These are phyloP conservation scores for Daphoenositta chrysoptera DNA, from an alignment of 2,113 vertebrate genomes.

Conservation along the genomic window DNA sequence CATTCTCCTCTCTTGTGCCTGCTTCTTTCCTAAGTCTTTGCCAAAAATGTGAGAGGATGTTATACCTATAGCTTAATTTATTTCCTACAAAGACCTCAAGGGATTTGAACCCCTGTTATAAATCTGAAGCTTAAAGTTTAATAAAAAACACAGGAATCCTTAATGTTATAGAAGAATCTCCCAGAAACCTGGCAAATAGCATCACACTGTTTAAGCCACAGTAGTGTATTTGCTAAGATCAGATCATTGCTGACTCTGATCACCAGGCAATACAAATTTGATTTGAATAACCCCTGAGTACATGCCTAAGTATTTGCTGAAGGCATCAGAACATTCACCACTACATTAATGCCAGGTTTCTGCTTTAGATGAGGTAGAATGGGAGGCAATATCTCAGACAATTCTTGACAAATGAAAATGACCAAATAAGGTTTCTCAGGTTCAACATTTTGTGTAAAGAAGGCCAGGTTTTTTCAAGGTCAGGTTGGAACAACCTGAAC, in stretches of 20 bases:
- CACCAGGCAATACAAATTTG: background rate
- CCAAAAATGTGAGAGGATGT: slow-evolving; percentile 47
- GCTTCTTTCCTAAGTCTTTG: slow-evolving; percentile 39
- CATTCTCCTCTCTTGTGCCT: slow-evolving; percentile 23
- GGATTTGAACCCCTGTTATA: slow-evolving; percentile 14
- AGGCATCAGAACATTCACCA: background rate
- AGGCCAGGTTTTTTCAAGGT: background rate
- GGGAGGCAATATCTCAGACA: background rate
- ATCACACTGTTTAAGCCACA: background rate
- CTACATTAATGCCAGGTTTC: background rate
- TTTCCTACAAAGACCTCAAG: slow-evolving; percentile 12
- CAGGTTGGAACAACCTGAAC: background rate
- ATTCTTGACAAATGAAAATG: background rate
- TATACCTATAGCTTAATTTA: slow-evolving; percentile 58
- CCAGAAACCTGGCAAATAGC: background rate
- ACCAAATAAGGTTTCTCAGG: background rate
- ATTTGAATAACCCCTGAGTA: background rate
- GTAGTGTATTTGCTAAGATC: background rate
- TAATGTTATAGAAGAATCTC: background rate
- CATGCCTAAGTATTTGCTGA: background rate
- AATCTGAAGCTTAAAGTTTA: slow-evolving; percentile 39
- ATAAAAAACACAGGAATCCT: slow-evolving; percentile 4
- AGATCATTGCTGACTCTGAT: background rate
- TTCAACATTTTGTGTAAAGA: background rate
- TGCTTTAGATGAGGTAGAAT: background rate